Conservation (phyloP, 2,113 vertebrate genomes). For the Petromus typicus region DNA sequence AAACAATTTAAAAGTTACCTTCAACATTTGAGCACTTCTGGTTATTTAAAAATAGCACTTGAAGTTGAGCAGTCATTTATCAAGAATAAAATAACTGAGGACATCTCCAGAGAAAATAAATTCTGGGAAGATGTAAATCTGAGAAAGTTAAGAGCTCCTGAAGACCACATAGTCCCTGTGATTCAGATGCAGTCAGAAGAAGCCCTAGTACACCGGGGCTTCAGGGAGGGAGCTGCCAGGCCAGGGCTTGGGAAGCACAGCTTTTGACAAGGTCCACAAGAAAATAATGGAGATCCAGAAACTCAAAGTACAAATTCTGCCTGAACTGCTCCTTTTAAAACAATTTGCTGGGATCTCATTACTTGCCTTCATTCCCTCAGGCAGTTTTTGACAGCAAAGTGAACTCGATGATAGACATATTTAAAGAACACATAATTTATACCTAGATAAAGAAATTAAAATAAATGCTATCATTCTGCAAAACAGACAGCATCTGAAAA, state of each 20-base stretch:
- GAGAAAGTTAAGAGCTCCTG: not conserved
- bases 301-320: not conserved
- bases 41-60: not conserved
- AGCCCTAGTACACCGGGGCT: not conserved
- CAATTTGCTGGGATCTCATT: conserved; percentile 29
- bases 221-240: not conserved
- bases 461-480: conserved; percentile 12
- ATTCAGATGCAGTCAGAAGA: not conserved
- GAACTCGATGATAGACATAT: conserved; percentile 29
- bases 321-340: not conserved
- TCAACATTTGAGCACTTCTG: not conserved
- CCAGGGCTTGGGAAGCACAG: not conserved
- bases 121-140: not conserved
- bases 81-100: not conserved
- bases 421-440: not conserved
- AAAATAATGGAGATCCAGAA: not conserved
- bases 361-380: not conserved
- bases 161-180: not conserved
- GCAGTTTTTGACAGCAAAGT: conserved; percentile 13
- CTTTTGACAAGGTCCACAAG: not conserved
- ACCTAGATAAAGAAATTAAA: conserved; percentile 27
- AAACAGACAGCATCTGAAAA: conserved; percentile 42
- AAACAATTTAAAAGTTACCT: not conserved
- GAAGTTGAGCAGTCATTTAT: not conserved
- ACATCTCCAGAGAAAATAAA: not conserved